These are phyloP conservation scores for Chironomus tepperi DNA, from an alignment of 1,140 invertebrate genomes.

Conservation along the genomic window DNA sequence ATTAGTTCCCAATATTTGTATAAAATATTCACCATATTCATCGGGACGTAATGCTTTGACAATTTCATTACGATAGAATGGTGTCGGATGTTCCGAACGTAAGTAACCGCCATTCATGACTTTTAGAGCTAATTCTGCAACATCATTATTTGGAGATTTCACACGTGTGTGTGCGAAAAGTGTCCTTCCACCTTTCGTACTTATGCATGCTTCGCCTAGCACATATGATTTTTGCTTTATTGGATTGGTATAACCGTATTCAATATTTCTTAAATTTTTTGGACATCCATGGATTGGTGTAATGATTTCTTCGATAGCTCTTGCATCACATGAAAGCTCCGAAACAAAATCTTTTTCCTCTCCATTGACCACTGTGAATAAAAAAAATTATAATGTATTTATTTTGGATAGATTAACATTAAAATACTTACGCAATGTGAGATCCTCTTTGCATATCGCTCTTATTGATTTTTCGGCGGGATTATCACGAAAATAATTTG, in stretches of 20 bases:
- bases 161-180: slow-evolving; percentile 8
- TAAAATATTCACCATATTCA: background rate
- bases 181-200: background rate
- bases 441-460: slow-evolving; percentile 14
- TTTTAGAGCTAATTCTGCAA: background rate
- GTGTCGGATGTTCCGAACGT: background rate
- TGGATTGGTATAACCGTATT: slow-evolving; percentile 24
- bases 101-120: background rate
- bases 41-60: slow-evolving; percentile 11
- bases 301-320: slow-evolving; percentile 24
- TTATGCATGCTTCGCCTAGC: slow-evolving; percentile 18
- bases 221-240: slow-evolving; percentile 24
- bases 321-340: slow-evolving; percentile 19
- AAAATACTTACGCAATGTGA: background rate
- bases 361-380: slow-evolving; percentile 22
- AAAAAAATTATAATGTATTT: background rate
- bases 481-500: slow-evolving; percentile 22
- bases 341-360: slow-evolving; percentile 21
- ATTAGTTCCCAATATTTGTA: background rate
- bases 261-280: slow-evolving; percentile 15
- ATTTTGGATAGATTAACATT: background rate
- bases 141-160: background rate
- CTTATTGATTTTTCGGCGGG: background rate
- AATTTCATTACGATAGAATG: background rate
- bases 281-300: slow-evolving; percentile 20